A percentile compares a stretch with the other conserved stretches of the same genome.
Conservation (phyloP, 2,797 vertebrate species). For the Pseudochromis fuscus region DNA sequence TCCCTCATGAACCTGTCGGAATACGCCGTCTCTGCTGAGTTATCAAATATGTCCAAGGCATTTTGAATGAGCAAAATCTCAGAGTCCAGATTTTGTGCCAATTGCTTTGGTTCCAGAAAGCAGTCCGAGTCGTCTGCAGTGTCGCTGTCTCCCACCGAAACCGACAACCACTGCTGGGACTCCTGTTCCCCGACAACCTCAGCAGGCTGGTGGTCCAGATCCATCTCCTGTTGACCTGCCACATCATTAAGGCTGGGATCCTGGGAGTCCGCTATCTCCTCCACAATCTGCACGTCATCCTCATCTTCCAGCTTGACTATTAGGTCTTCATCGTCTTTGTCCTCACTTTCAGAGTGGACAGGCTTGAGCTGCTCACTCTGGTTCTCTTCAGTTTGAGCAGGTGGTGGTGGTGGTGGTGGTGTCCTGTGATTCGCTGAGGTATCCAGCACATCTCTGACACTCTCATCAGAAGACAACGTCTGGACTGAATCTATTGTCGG, state of each 20-base stretch:
- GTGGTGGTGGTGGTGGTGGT: conserved; percentile 16
- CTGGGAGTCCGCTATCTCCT: conserved; percentile 44
- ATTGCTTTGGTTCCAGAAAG: conserved; percentile 67
- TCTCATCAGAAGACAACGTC: conserved; percentile 43
- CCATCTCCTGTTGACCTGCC: conserved; percentile 32
- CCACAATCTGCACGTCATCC: conserved; percentile 76
- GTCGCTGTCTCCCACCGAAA: conserved; percentile 68
- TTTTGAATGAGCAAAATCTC: conserved; percentile 80
- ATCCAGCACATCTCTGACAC: conserved; percentile 42
- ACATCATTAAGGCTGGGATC: conserved; percentile 23
- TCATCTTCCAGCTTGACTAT: conserved; percentile 80
- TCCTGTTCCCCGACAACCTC: conserved; percentile 69
- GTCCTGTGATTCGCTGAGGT: conserved; percentile 31
- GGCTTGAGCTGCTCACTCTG: conserved; percentile 43
- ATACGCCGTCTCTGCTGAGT: conserved; percentile 59
- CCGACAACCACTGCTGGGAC: conserved; percentile 67
- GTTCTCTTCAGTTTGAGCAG: conserved; percentile 39
- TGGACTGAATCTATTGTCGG: conserved; percentile 50
- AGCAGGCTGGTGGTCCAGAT: conserved; percentile 26
- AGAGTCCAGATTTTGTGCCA: conserved; percentile 68
- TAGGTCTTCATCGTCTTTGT: conserved; percentile 46
- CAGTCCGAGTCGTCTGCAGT: conserved; percentile 64
- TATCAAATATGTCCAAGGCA: conserved; percentile 74
- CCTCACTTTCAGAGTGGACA: conserved; percentile 26
- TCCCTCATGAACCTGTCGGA: conserved; percentile 55